Percentiles rank a stretch among this genome's conserved stretches.
Evolutionary conservation across 1,140 invertebrate species (phyloP).

Genomic region (Telenomus remus): DNA sequence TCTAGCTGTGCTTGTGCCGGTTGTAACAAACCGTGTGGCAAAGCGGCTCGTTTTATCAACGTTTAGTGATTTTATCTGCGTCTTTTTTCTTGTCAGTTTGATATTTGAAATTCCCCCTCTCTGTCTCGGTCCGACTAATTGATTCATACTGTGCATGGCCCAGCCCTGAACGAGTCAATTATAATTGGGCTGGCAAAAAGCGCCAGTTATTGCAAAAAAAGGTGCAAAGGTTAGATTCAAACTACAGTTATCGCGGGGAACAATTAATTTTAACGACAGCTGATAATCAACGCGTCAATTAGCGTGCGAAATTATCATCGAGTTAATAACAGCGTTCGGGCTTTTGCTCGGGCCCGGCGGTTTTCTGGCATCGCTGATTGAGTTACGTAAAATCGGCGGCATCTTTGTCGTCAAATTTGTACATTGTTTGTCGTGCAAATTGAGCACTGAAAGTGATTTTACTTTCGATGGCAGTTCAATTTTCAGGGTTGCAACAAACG

Average conservation of each 20-base stretch:
- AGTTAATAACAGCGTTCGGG: no score
- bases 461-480: constrained; percentile 46
- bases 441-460: constrained; percentile 49
- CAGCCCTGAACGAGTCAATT: no score
- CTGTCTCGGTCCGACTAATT: constrained; percentile 59
- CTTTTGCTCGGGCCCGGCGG: no score
- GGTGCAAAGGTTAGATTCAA: no score
- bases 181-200: no score
- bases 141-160: constrained; percentile 37
- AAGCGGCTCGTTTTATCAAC: constrained; percentile 59
- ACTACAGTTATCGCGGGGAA: no score
- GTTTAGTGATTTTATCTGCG: constrained; percentile 31
- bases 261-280: no score
- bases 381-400: neutral
- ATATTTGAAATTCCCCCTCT: constrained; percentile 31
- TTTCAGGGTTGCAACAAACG: constrained; percentile 44
- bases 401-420: constrained; percentile 18
- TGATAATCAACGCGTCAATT: no score
- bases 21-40: constrained; percentile 61
- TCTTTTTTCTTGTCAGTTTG: constrained; percentile 39
- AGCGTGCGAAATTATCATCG: no score
- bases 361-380: neutral
- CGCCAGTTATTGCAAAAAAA: no score
- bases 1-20: constrained; percentile 42
- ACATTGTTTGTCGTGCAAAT: constrained; percentile 44